Evolutionary conservation across 2,888 invertebrate genomes (phyloP), one percentile per base, ranked within the genome.

Genomic region (Alsophila aescularia): DNA sequence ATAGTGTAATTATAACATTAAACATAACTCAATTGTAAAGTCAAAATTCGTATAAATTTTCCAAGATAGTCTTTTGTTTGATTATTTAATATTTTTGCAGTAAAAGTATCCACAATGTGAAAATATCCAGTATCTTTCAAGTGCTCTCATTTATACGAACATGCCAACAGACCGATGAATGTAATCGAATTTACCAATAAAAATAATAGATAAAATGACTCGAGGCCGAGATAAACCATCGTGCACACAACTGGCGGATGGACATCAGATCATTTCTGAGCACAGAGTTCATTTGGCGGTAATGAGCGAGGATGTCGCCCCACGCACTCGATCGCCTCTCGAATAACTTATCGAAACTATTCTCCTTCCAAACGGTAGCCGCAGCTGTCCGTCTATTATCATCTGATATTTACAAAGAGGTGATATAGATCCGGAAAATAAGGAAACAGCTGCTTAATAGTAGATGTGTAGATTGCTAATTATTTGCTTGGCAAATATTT

Each of bases 261-360:
- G 66, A 70, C 68, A 72, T 72, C 72, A 72, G 69, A 74, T 77
- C 76, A 79, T 82, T 81, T 74, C 72, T 70, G 73, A 65, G 62
- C 61, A 57, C 68, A 68, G 72, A 78, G 76, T 81, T 79, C 81
- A 82, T 83, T 81, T 77, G 52, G 63, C 58, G 62, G 74, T 79
- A 80, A 82, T 79, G 75, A 77, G 70, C 64, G 65, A 62, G 65
- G 62, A 57, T 61, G 63, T 63, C 71, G 64, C 64, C 61, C 58
- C 70, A 72, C 70, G 67, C 64, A 64, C 58, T 64, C 54, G 61
- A 72, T 75, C 70, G 66, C 66, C 70, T 64, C 58, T 65, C 68
- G 70, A 74, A 79, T 78, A 79, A 77, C 75, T 72, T 73, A 73
- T 69, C 66, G 60, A 70, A 47, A 73, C 69, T 50, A 55, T 58